Evolutionary conservation across 2,888 invertebrate genomes (phyloP).

Genomic region (Anthrax anthrax): DNA sequence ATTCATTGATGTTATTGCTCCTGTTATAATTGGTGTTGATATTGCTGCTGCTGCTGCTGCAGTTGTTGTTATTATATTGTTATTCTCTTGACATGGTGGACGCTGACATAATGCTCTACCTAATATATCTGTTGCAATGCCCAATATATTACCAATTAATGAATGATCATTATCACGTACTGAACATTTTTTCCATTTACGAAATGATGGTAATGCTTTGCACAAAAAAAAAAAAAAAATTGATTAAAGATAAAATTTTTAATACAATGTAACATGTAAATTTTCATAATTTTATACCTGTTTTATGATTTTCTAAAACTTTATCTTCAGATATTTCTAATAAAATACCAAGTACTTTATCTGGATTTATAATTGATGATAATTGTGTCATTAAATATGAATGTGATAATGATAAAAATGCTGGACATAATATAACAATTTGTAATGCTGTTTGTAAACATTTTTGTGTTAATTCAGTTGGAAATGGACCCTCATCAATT

Average conservation of each 20-base stretch:
- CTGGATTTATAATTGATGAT: conserved; percentile 36
- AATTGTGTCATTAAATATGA: conserved; percentile 30
- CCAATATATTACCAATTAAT: conserved; percentile 71
- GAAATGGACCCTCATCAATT: conserved; percentile 50
- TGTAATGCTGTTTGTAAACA: conserved; percentile 55
- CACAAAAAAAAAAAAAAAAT: neutral
- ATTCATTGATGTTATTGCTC: too few relatives aligned
- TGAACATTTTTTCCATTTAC: conserved; percentile 66
- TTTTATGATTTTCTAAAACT: conserved; percentile 51
- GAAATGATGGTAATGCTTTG: conserved; percentile 56
- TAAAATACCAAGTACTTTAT: conserved; percentile 65
- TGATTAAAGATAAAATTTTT: conserved; percentile 3
- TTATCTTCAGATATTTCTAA: conserved; percentile 63
- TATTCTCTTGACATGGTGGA: conserved; percentile 49
- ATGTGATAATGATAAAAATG: conserved; percentile 42
- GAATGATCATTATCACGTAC: conserved; percentile 72
- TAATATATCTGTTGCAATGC: conserved; percentile 64
- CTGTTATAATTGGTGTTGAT: too few relatives aligned
- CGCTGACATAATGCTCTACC: conserved; percentile 42
- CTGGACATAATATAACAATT: conserved; percentile 67
- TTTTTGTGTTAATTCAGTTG: conserved; percentile 36
- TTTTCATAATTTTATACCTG: conserved; percentile 36
- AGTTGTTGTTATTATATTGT: conserved; percentile 26
- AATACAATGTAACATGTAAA: neutral
- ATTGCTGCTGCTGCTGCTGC: too few relatives aligned